Base-by-base conservation (phyloP, 2,888 invertebrate species). In the Nomada ferruginata region DNA sequence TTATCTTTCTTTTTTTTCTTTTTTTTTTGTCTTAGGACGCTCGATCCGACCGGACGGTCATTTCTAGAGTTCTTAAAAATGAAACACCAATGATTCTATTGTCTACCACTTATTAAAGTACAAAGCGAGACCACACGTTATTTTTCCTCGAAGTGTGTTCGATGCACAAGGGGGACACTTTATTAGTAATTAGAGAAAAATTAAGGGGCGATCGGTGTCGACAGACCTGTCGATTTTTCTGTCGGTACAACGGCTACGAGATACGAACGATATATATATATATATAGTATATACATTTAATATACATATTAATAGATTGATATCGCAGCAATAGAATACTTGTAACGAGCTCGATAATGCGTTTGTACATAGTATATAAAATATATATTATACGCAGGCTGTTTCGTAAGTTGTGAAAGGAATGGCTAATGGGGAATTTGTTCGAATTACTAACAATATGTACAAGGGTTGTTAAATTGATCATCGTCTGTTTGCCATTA, bases 21-120 rank as follows among this genome's bases (percentile, higher is more conserved):
- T 18, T 11, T 20, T 50, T 44, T 53, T 69, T 57, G 69, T 79
- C 69, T 79, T 53, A 29, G 70, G 75, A 82, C 60, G 78, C 61
- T 71, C 61, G 75, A 63, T 36, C 36, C 76, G 59, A 18, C 63
- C 52, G 76, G 69, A 80, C 70, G 69, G 77, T 79, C 72, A 79
- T 85, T 70, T 81, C 63, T 84, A 82, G 80, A 84, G 69, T 82
- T 75, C 64, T 84, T 53, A 76, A 52, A 82, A 88, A 72, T 60
- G 71, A 79, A 88, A 88, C 88, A 88, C 88, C 88, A 88, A 88
- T 88, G 75, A 81, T 82, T 84, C 76, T 86, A 85, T 79, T 87
- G 72, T 86, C 79, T 84, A 85, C 64, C 63, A 87, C 75, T 87
- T 85, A 87, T 85, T 85, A 86, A 88, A 89, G 89, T 89, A 89